Evolutionary conservation across 2,888 invertebrate species (phyloP), one percentile per base, ranked within the genome.

Genomic region (Iselma pallidipennis): DNA sequence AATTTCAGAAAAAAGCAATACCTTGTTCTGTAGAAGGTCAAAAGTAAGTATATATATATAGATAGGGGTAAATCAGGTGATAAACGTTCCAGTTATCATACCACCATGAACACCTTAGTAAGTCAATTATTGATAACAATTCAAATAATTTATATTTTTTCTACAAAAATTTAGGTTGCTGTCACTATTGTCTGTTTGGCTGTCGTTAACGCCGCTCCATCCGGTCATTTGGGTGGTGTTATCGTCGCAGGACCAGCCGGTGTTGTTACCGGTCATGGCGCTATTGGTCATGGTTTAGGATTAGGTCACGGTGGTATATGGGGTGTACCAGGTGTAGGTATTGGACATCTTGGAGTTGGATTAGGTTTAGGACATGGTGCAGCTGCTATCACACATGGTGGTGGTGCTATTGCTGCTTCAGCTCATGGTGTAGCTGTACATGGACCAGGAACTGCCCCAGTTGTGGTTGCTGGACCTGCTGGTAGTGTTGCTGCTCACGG

Each of bases 341-440:
- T 10, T 33, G 33, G 33, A 33, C 10, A 9, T 16, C 9, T 48
- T 5, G 31, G 31, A 12, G 2, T 9, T 23, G 50, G 50, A 1
- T 31, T 2, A 10, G 26, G 6, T 26, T 50, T 10, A 26, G 50
- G 50, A 50, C 28, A 50, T 28, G 53, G 53, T 2, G 33, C 19
- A 2, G 19, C 37, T 14, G 49, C 49, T 16, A 28, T 68, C 42
- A 68, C 68, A 12, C 56, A 60, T 49, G 64, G 66, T 61, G 66
- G 66, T 26, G 71, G 70, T 56, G 58, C 70, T 21, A 57, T 73
- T 14, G 61, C 65, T 49, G 71, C 67, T 14, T 70, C 68, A 53
- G 76, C 70, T n/a, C 75, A 72, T 51, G 77, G 76, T 54, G 76
- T 74, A 54, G 69, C 72, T 16, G 71, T 77, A 14, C 65, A 67